Conservation (phyloP, 2,888 invertebrate species). For the Nemurella pictetii region DNA sequence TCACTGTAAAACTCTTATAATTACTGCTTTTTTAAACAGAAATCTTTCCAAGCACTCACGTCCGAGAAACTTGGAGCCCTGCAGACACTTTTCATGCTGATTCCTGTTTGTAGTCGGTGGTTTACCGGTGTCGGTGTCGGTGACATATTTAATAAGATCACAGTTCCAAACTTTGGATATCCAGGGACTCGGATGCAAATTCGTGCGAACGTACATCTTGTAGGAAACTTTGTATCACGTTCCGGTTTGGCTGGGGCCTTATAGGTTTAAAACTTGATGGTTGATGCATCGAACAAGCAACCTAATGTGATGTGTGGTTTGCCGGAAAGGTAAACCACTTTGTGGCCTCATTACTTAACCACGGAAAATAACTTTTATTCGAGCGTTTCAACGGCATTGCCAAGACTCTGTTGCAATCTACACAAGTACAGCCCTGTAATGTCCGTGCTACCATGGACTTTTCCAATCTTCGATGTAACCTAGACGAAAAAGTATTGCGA, state of each 20-base stretch:
- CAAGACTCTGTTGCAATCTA: too few relatives aligned
- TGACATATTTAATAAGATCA: not conserved
- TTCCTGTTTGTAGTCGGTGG: not conserved
- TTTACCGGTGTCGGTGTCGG: not conserved
- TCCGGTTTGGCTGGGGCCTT: not conserved
- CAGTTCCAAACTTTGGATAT: not conserved
- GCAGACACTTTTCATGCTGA: not conserved
- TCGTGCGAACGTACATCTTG: not conserved
- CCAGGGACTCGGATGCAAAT: not conserved
- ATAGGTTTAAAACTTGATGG: not conserved
- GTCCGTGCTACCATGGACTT: too few relatives aligned
- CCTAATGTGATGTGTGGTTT: too few relatives aligned
- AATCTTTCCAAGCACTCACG: not conserved
- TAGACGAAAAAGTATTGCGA: too few relatives aligned
- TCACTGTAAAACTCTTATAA: not conserved
- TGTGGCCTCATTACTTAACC: too few relatives aligned
- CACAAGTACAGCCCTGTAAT: too few relatives aligned
- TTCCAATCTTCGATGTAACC: too few relatives aligned
- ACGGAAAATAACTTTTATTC: too few relatives aligned
- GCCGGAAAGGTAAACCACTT: too few relatives aligned
- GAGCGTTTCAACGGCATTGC: too few relatives aligned
- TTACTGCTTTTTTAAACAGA: not conserved
- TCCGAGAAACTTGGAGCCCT: not conserved
- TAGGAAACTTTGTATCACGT: not conserved
- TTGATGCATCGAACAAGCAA: too few relatives aligned